A percentile compares a stretch with the other conserved stretches of the same genome.
Conservation (phyloP, 30 jellyfish, hydroid and myxozoan genomes). For the Aurelia aurita region DNA sequence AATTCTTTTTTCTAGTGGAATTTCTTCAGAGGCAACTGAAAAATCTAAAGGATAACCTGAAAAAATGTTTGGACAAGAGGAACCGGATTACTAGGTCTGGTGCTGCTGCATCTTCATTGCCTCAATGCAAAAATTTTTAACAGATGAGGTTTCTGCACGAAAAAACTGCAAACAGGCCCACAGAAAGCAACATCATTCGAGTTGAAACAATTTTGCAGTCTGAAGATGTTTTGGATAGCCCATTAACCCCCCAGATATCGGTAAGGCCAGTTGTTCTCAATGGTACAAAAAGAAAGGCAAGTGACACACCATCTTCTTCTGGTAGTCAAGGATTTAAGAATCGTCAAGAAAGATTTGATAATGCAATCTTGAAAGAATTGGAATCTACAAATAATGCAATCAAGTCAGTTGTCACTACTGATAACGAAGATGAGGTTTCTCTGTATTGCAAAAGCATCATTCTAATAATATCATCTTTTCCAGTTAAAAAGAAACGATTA, state of each 20-base stretch:
- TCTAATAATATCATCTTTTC: constrained; percentile 57
- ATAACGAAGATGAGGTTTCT: constrained; percentile 58
- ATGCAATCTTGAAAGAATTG: constrained; percentile 53
- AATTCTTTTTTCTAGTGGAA: too few species aligned
- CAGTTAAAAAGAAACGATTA: constrained; percentile 53
- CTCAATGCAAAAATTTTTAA: too few species aligned
- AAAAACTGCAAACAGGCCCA: too few species aligned
- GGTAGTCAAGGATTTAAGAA: constrained; percentile 47
- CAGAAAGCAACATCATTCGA: too few species aligned
- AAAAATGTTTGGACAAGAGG: too few species aligned
- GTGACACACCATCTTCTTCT: constrained; percentile 27
- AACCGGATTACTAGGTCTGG: too few species aligned
- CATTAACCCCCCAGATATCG: constrained; percentile 12
- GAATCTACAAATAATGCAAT: constrained; percentile 49
- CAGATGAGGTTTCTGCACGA: too few species aligned
- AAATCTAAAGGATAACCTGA: too few species aligned
- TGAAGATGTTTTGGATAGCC: too few species aligned
- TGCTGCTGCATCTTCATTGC: too few species aligned
- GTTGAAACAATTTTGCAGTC: too few species aligned
- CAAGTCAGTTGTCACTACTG: constrained; percentile 46
- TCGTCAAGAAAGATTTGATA: constrained; percentile 59
- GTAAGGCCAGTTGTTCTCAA: constrained; percentile 38
- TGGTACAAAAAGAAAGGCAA: constrained; percentile 19
- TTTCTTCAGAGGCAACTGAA: too few species aligned
- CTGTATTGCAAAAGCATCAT: constrained; percentile 60